A percentile compares a stretch with the other conserved stretches of the same genome.
These are phyloP conservation scores for Knipowitschia caucasica DNA, from an alignment of 2,797 vertebrate species.

Conservation along the genomic window DNA sequence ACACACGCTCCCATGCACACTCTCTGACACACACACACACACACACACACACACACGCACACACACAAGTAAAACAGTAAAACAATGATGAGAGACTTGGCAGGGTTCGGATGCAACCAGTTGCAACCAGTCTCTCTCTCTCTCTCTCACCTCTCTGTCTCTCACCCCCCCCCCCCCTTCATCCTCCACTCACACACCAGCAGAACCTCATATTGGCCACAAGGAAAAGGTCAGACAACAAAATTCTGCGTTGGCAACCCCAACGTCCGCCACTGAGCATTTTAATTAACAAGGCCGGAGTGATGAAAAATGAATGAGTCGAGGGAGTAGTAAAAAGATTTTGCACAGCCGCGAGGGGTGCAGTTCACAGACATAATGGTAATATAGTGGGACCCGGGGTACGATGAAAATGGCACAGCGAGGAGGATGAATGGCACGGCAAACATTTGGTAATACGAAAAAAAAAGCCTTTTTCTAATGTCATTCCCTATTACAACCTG, in stretches of 20 bases:
- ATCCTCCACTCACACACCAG: too few species aligned
- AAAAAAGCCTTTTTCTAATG: conserved; percentile 35
- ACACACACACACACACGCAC: too few species aligned
- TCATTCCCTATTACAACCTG: conserved; percentile 34
- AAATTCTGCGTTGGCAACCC: conserved; percentile 62
- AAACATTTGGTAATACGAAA: conserved; percentile 28
- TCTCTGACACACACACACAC: too few species aligned
- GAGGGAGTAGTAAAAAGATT: conserved; percentile 39
- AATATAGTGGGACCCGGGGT: conserved; percentile 46
- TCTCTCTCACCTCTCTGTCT: too few species aligned
- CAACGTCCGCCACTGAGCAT: conserved; percentile 73
- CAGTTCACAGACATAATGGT: conserved; percentile 54
- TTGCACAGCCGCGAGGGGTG: conserved; percentile 63
- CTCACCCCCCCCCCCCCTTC: too few species aligned
- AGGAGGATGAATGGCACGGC: conserved; percentile 36
- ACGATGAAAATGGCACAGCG: conserved; percentile 40
- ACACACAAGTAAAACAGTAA: too few species aligned
- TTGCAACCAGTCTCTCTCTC: too few species aligned
- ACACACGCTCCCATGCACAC: too few species aligned
- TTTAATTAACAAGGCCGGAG: conserved; percentile 68
- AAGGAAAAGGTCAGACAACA: conserved; percentile 71
- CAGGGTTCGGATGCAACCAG: too few species aligned
- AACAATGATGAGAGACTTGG: too few species aligned
- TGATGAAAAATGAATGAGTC: conserved; percentile 62
- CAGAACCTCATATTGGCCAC: conserved; percentile 52